Conservation (phyloP, 2,797 vertebrate species). For the Aulostomus chinensis region DNA sequence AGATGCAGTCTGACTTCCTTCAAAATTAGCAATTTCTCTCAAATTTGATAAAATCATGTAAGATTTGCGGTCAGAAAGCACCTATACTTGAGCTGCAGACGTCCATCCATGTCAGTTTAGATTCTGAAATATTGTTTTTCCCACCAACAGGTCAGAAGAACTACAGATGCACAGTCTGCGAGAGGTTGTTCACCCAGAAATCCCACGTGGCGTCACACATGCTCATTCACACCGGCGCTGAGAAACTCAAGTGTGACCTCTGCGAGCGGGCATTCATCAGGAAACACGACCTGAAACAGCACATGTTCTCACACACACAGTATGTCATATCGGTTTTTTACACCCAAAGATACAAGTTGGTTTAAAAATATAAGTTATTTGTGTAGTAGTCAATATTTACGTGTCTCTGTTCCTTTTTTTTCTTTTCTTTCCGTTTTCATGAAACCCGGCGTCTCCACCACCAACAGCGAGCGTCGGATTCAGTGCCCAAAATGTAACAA, state of each 20-base stretch:
- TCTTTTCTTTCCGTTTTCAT: background rate
- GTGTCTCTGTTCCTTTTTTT: background rate
- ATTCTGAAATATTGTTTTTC: background rate
- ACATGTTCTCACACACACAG: constrained; percentile 95
- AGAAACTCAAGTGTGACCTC: constrained; percentile 96
- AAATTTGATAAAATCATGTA: too few relatives aligned
- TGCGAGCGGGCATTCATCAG: constrained; percentile 94
- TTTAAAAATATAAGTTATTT: too few relatives aligned
- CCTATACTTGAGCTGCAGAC: too few relatives aligned
- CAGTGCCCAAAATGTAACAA: constrained; percentile 98
- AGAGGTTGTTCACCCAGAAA: constrained; percentile 96
- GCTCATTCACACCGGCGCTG: constrained; percentile 94
- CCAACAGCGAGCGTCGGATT: constrained; percentile 88
- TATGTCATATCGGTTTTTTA: constrained; percentile 64
- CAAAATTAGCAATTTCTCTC: too few relatives aligned
- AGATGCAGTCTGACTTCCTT: too few relatives aligned
- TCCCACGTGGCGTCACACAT: constrained; percentile 96
- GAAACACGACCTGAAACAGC: constrained; percentile 96
- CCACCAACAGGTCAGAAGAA: constrained; percentile 91
- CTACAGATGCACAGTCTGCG: constrained; percentile 91
- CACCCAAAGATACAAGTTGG: too few relatives aligned
- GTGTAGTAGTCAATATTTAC: background rate
- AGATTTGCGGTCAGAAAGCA: too few relatives aligned
- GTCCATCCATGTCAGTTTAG: background rate
- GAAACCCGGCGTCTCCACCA: background rate